A percentile compares a stretch with the other conserved stretches of the same genome.
Evolutionary conservation across 2,113 vertebrate species (phyloP).

Genomic region (Sylvia atricapilla): DNA sequence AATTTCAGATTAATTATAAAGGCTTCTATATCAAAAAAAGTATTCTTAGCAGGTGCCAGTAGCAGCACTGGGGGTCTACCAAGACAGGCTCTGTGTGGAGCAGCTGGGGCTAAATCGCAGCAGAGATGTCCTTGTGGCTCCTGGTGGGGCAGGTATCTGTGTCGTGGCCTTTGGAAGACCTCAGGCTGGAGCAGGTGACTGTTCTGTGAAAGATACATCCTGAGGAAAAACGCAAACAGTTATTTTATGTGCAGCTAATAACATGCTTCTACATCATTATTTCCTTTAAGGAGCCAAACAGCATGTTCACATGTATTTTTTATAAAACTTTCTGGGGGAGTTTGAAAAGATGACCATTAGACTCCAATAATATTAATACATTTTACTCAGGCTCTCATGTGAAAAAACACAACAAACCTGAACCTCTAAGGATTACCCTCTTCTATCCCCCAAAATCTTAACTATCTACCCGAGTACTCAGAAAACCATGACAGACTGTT

Average conservation of each 20-base stretch:
- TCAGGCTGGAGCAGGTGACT: background rate
- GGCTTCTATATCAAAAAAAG: background rate
- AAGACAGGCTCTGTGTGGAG: background rate
- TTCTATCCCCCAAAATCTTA: background rate
- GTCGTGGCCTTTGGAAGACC: rapidly evolving
- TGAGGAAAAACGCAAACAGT: background rate
- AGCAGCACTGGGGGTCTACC: background rate
- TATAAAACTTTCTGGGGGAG: background rate
- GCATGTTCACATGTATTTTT: background rate
- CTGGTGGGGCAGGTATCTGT: rapidly evolving
- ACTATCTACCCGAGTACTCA: background rate
- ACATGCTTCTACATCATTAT: background rate
- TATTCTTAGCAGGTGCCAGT: background rate
- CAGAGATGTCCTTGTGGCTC: background rate
- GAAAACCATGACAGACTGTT: background rate
- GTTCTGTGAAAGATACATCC: background rate
- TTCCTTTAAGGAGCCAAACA: background rate
- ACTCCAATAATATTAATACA: background rate
- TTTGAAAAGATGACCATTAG: background rate
- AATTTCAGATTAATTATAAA: background rate
- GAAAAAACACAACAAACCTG: background rate
- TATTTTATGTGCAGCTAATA: background rate
- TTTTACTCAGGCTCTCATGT: background rate
- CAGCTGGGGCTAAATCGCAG: background rate
- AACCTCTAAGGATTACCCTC: background rate